These are phyloP conservation scores for Umimayanthus chanpuru DNA, from an alignment of 92 coral and sea anemone genomes.

Conservation along the genomic window DNA sequence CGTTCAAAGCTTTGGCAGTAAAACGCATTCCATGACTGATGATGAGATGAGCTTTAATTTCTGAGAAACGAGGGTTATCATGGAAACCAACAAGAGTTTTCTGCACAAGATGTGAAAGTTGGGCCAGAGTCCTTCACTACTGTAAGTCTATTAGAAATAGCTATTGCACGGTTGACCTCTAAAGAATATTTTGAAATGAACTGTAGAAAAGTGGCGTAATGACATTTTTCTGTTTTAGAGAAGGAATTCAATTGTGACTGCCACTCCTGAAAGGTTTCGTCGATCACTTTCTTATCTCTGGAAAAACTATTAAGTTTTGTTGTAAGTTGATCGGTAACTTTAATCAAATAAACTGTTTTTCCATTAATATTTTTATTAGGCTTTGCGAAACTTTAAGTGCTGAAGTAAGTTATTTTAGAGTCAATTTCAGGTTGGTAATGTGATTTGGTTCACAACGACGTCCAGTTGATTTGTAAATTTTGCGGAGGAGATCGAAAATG, in stretches of 20 bases:
- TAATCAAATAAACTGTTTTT: no score
- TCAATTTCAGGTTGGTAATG: not conserved
- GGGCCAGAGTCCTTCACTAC: conserved; percentile 43
- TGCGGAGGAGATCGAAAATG: not conserved
- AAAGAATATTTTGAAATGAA: conserved; percentile 46
- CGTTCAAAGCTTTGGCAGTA: conserved; percentile 1
- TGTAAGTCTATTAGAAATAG: not conserved
- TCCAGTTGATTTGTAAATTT: not conserved
- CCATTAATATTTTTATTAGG: no score
- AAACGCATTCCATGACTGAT: not conserved
- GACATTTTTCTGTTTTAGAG: not conserved
- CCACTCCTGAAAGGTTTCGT: not conserved
- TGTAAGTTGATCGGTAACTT: not conserved
- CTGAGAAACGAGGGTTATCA: not conserved
- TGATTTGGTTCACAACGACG: not conserved
- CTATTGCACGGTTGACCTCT: conserved; percentile 40
- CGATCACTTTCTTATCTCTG: not conserved
- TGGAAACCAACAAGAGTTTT: not conserved
- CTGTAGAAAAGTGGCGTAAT: conserved; percentile 2
- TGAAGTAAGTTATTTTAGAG: not conserved
- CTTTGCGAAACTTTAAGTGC: no score
- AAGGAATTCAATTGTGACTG: not conserved
- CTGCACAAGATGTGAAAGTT: not conserved
- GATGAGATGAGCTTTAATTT: not conserved
- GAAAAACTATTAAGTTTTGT: not conserved